Conservation (phyloP, 2,888 invertebrate genomes). For the Polydrusus pterygomalis region DNA sequence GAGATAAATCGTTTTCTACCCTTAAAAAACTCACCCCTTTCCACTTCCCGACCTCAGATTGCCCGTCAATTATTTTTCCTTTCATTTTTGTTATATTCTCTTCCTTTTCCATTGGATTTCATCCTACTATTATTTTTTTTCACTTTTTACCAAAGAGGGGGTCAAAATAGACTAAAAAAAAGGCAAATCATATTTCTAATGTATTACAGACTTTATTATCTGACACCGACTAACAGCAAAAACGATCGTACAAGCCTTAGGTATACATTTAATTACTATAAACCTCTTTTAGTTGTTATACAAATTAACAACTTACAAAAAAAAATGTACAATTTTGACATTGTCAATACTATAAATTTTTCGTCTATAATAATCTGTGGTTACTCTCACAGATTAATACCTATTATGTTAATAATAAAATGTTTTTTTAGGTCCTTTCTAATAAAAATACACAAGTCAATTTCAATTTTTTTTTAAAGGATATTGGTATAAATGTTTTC, state of each 20-base stretch:
- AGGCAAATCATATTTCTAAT: slow-evolving; percentile 5
- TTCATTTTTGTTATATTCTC: too few species aligned
- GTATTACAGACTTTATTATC: slow-evolving; percentile 65
- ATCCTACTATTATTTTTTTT: too few species aligned
- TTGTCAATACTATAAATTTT: slow-evolving; percentile 68
- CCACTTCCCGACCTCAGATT: too few species aligned
- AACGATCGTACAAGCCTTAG: slow-evolving; percentile 71
- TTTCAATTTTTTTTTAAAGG: not conserved
- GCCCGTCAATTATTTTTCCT: too few species aligned
- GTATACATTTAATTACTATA: slow-evolving; percentile 47
- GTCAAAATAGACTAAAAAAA: not conserved
- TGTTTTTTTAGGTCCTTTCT: not conserved
- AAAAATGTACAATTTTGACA: slow-evolving; percentile 69
- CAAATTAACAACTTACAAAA: slow-evolving; percentile 68
- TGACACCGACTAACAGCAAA: slow-evolving; percentile 71
- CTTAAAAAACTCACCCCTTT: too few species aligned
- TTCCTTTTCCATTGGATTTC: too few species aligned
- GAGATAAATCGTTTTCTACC: too few species aligned
- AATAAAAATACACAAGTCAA: not conserved
- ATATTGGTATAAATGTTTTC: not conserved
- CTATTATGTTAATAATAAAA: slow-evolving; percentile 2
- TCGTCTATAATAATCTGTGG: slow-evolving; percentile 43
- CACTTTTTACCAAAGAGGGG: too few species aligned
- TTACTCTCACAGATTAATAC: not conserved
- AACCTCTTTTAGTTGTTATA: slow-evolving; percentile 65